These are phyloP conservation scores for Indicator indicator DNA, from an alignment of 2,113 vertebrate genomes.

Conservation along the genomic window DNA sequence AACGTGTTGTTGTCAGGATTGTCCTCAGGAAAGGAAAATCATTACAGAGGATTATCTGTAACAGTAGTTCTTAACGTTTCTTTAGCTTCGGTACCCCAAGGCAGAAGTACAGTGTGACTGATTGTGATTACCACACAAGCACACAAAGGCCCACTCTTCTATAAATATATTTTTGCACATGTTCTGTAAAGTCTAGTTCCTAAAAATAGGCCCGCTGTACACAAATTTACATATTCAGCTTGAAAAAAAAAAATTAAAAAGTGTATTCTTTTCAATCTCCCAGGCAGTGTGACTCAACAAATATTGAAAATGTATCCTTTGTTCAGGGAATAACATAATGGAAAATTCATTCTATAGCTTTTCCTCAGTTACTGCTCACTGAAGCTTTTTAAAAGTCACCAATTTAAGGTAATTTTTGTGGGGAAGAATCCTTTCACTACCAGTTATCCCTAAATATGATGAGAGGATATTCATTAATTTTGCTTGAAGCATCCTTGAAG, in stretches of 20 bases:
- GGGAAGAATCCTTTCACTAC: not conserved
- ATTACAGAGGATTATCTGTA: slow-evolving; percentile 67
- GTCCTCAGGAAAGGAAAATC: slow-evolving; percentile 63
- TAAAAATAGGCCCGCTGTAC: not conserved
- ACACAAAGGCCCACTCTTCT: not conserved
- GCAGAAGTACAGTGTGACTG: slow-evolving; percentile 47
- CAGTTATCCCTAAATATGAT: not conserved
- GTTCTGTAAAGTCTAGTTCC: not conserved
- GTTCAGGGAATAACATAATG: not conserved
- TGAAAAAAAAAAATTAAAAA: not conserved
- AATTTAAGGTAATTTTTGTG: not conserved
- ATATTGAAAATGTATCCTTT: not conserved
- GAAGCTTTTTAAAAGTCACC: not conserved
- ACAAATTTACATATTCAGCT: not conserved
- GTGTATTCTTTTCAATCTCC: not conserved
- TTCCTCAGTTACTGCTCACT: not conserved
- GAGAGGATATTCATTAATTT: not conserved
- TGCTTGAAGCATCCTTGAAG: not conserved
- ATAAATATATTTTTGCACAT: not conserved
- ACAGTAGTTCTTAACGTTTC: slow-evolving; percentile 25
- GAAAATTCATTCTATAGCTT: not conserved
- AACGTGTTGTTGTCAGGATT: slow-evolving; percentile 57
- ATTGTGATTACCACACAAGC: slow-evolving; percentile 10
- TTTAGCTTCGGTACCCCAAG: slow-evolving; percentile 36
- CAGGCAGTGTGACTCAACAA: not conserved